Base-by-base conservation (phyloP, 2,797 vertebrate species). In the Holocentrus rufus region DNA sequence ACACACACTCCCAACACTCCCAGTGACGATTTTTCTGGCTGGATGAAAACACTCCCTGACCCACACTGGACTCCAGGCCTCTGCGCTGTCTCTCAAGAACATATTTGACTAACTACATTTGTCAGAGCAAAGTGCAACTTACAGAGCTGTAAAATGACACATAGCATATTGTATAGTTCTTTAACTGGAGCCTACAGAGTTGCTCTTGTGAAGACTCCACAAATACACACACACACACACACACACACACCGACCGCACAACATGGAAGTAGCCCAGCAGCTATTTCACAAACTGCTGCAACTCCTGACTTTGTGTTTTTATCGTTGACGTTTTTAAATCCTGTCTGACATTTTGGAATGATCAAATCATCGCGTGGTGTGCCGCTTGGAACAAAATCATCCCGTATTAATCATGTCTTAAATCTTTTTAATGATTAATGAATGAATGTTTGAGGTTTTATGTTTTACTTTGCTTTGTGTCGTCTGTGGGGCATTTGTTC, bases 391-490 rank as follows among this genome's bases (percentile, higher is more conserved):
- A 88, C 83, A 72, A 81, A 88, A 80, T 86, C 54, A 59, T 78
- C 22, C 60, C 74, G 81, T 92, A 74, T 83, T 89, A 83, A 86
- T 74, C 58, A 77, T 83, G 65, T 89, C 72, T 86, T 83, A 86
- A 81, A 81, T 17, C 25, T 75, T 84, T 22, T 20, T 31, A 69
- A 58, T 49, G n/a, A 13, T 56, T 25, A 57, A 68, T 71, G 46
- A 83, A 70, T 80, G 80, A 86, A 80, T 87, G 65, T 90, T 82
- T 82, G 61, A 23, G 65, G n/a, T 56, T 74, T 68, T 71, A 79
- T 85, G 63, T 79, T 67, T 52, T 65, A 72, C 64, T 59, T 80
- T 62, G 56, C 57, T 72, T 72, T 81, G 50, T 73, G n/a, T 75
- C 34, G 65, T 71, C n/a, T 59, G 53, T 65, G 64, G 72, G 62